A percentile compares a stretch with the other conserved stretches of the same genome.
Evolutionary conservation across 2,888 invertebrate genomes (phyloP).

Genomic region (Drosophila percnosoma): DNA sequence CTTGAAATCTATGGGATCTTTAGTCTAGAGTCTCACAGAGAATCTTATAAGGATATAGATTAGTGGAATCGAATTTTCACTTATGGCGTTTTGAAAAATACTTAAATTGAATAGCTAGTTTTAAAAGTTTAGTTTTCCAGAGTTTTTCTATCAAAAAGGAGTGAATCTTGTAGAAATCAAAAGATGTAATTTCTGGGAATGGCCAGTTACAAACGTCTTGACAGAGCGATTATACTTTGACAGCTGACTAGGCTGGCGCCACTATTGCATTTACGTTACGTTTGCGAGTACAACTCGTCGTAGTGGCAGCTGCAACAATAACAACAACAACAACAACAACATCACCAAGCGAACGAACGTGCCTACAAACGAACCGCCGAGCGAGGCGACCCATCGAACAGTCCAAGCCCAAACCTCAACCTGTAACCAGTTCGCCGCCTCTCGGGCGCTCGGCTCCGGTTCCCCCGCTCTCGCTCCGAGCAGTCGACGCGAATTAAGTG

Average conservation of each 20-base stretch:
- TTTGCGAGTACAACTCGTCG: conserved; percentile 39
- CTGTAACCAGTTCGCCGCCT: conserved; percentile 56
- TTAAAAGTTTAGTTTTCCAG: no score
- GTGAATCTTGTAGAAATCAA: not conserved
- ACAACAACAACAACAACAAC: conserved; percentile 11
- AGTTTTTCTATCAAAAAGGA: not conserved
- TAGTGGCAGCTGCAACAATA: conserved; percentile 29
- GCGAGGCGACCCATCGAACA: conserved; percentile 26
- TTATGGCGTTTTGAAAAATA: not conserved
- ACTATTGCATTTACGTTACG: conserved; percentile 51
- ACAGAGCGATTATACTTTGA: conserved; percentile 8
- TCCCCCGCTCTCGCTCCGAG: conserved; percentile 6
- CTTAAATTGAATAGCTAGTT: not conserved
- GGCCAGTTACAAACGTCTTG: conserved; percentile 7
- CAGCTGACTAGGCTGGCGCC: conserved; percentile 29
- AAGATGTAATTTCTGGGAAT: not conserved
- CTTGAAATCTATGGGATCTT: not conserved
- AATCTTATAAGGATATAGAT: not conserved
- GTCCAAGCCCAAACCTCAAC: conserved; percentile 26
- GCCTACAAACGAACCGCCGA: conserved; percentile 44
- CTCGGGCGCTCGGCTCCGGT: conserved; percentile 17
- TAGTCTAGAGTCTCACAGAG: not conserved
- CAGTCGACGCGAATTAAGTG: conserved; percentile 57
- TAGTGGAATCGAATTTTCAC: not conserved
- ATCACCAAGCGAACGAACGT: conserved; percentile 36